These are phyloP conservation scores for Lanius ludovicianus DNA, from an alignment of 2,113 vertebrate genomes.

Conservation along the genomic window DNA sequence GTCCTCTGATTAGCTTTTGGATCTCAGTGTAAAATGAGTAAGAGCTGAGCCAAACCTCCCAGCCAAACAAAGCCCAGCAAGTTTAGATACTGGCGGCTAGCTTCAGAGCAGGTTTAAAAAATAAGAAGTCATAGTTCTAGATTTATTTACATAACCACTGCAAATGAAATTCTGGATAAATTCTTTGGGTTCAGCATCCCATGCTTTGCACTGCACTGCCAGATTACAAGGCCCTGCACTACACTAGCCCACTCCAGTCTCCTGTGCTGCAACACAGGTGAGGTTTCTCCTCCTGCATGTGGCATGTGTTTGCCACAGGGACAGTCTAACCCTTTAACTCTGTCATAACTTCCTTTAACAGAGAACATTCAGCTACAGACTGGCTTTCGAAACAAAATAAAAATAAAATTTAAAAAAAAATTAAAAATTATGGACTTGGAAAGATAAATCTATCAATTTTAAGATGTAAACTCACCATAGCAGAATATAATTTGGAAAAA, in stretches of 20 bases:
- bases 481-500: not conserved
- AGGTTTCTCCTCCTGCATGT: not conserved
- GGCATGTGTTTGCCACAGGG: rapidly evolving
- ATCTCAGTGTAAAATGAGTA: not conserved
- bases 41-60: not conserved
- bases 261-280: rapidly evolving
- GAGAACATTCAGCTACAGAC: not conserved
- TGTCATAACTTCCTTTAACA: not conserved
- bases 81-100: not conserved
- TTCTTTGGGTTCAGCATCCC: not conserved
- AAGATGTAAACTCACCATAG: not conserved
- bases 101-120: not conserved
- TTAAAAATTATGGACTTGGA: not conserved
- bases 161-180: not conserved
- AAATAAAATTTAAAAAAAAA: not conserved
- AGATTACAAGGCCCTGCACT: not conserved
- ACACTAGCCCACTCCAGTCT: not conserved
- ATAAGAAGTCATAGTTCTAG: not conserved
- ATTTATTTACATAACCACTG: not conserved
- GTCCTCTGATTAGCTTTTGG: not conserved
- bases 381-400: not conserved
- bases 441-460: not conserved
- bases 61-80: not conserved
- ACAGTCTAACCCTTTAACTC: not conserved
- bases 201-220: not conserved